Base-by-base conservation (phyloP, 1,140 invertebrate genomes). In the Euura saliciscinereae region DNA sequence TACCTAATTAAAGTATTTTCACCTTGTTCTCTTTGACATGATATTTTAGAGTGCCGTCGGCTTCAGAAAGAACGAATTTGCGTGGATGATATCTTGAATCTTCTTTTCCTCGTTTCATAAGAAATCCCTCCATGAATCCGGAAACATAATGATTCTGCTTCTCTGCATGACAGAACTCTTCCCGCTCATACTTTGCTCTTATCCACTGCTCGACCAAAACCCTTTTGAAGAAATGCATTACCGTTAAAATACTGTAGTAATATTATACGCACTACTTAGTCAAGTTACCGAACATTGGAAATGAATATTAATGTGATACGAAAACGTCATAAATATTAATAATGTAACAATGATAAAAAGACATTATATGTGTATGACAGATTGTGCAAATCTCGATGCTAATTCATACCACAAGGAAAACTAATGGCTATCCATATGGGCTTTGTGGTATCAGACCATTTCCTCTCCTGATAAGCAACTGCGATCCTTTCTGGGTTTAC, bases 191-290 rank as follows among this genome's bases (percentile, higher is more conserved):
- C 85, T 97, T 98, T 4, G 95, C 95, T 78, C 92, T 89, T 73
- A 98, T 97, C 94, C 95, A 98, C 83, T 98, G 96, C 82, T 96
- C 95, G 71, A 95, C 91, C 69, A 97, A 87, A 70, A 97, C 92
- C 84, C 96, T 98, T 11, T 59, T 59, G 8, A 59, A 59, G 8
- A 59, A 8, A 59, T 11, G 85, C 65, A 90, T 85, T 70, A 80
- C 71, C 73, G 28, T 28, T 28, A 28, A 28, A 28, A 28, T 28
- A 28, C 28, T 28, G 28, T 28, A 28, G 28, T 28, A 28, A 28
- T 28, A 28, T 28, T 28, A 28, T 28, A 28, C 28, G 28, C 28
- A 28, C 28, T 28, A 28, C 28, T 28, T 28, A 28, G 28, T 28
- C 28, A 28, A 28, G 28, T 28, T 28, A 28, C 28, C 28, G 28